Evolutionary conservation across 2,888 invertebrate genomes (phyloP), one percentile per base, ranked within the genome.

Genomic region (Zygothrica quintamaculata): DNA sequence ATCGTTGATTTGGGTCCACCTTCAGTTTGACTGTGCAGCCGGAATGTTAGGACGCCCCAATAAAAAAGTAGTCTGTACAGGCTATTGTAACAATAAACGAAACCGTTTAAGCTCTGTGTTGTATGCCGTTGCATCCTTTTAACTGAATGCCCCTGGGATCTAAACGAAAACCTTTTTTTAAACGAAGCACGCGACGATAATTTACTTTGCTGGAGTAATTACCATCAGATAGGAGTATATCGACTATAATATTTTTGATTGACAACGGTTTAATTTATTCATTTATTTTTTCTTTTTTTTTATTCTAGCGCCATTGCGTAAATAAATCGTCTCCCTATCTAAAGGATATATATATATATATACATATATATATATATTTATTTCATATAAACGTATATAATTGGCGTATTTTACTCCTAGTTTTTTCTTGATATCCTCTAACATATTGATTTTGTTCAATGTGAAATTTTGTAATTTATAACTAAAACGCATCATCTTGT

Each of bases 1-100:
- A 47, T 15, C 1, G 55, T 77, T 0, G 81, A 61, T 7, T 12
- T 47, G 0, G 81, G 57, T 37, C 74, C 75, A 3, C 64, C 77
- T 1, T 59, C 37, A 3, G 11, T 18, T 8, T 51, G 65, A 4
- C 34, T 61, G 1, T 46, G 55, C 42, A 79, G 40, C 13, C 69
- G 73, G 13, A 88, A 84, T 0, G 84, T 72, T 3, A 84, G 52
- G 9, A 81, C 43, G 1, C 89, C 90, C 37, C 70, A 68, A 25
- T 69, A 75, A 33, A 71, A 82, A 1, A 85, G 16, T 26, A 87
- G 2, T 18, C 59, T 40, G 50, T 88, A 89, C 1, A 89, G 53
- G 43, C 65, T 68, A 22, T 62, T 62, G 31, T 88, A 88, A 37
- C 89, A 82, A 9, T 81, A 77, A 36, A 74, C 50, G 34, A 87